Conservation (phyloP, 2,888 invertebrate genomes). For the Conchocele bisecta region DNA sequence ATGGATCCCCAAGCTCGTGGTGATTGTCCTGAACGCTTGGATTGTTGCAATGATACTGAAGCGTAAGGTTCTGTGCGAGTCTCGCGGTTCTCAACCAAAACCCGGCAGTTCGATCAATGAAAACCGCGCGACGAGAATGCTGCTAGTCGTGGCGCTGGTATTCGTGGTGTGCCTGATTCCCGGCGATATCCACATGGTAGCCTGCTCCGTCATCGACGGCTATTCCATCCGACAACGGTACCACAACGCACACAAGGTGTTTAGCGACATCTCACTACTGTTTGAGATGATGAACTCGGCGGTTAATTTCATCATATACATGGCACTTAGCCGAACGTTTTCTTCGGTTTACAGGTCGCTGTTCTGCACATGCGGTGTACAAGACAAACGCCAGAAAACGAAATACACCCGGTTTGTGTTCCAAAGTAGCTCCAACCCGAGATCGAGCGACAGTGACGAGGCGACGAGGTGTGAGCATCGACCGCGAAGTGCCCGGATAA, state of each 20-base stretch:
- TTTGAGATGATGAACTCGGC: slow-evolving; percentile 48
- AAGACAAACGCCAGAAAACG: no score
- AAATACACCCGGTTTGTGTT: no score
- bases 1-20: slow-evolving; percentile 34
- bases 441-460: no score
- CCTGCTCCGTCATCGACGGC: background rate
- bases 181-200: slow-evolving; percentile 16
- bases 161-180: slow-evolving; percentile 37
- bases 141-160: slow-evolving; percentile 32
- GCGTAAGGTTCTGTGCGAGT: background rate
- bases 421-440: no score
- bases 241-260: slow-evolving; percentile 18
- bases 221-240: slow-evolving; percentile 30
- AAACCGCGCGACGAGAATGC: slow-evolving; percentile 35
- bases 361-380: slow-evolving; percentile 40
- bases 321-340: slow-evolving; percentile 31
- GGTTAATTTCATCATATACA: slow-evolving; percentile 47
- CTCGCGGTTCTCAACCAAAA: background rate
- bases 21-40: slow-evolving; percentile 29
- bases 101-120: slow-evolving; percentile 5
- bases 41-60: slow-evolving; percentile 22
- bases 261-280: slow-evolving; percentile 28
- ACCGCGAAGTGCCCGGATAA: no score
- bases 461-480: no score
- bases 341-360: slow-evolving; percentile 5